phyloP scores from a whole-genome alignment of 2,113 vertebrate species.

The Hystrix cristata region DNA sequence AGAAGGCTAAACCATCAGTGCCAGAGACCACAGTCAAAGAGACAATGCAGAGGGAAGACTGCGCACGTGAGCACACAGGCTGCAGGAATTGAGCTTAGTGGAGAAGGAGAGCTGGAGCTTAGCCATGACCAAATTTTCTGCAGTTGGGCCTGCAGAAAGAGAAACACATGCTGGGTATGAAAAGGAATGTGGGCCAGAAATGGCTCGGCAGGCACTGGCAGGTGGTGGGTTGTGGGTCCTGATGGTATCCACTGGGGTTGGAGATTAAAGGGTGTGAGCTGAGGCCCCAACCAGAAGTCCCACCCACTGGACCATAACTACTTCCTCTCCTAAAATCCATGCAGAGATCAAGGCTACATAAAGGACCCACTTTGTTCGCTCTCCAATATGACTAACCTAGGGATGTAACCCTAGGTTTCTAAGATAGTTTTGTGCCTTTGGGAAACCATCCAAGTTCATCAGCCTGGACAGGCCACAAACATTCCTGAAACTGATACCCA shows the following conservation, averaged over 20 bases:
- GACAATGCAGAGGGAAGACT: not conserved
- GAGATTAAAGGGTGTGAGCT: not conserved
- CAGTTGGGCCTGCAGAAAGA: not conserved
- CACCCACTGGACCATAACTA: not conserved
- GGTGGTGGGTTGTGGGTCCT: not conserved
- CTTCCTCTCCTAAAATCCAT: not conserved
- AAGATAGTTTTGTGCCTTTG: not conserved
- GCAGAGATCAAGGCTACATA: not conserved
- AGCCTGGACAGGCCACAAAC: conserved; percentile 28
- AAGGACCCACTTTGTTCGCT: not conserved
- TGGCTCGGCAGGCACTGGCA: too few species aligned
- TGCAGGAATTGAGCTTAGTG: not conserved
- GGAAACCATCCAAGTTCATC: conserved; percentile 12
- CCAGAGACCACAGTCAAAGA: not conserved
- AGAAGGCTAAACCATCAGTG: not conserved
- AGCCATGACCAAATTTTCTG: not conserved
- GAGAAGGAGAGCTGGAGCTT: not conserved
- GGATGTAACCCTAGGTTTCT: not conserved
- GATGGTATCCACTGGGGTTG: not conserved
- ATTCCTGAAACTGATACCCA: not conserved
- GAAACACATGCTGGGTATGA: not conserved
- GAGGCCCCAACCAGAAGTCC: not conserved
- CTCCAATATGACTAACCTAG: not conserved
- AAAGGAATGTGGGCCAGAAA: not conserved
- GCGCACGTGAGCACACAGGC: not conserved